These are phyloP conservation scores for Litoditis marina DNA, from an alignment of 2,888 invertebrate species.

Conservation along the genomic window DNA sequence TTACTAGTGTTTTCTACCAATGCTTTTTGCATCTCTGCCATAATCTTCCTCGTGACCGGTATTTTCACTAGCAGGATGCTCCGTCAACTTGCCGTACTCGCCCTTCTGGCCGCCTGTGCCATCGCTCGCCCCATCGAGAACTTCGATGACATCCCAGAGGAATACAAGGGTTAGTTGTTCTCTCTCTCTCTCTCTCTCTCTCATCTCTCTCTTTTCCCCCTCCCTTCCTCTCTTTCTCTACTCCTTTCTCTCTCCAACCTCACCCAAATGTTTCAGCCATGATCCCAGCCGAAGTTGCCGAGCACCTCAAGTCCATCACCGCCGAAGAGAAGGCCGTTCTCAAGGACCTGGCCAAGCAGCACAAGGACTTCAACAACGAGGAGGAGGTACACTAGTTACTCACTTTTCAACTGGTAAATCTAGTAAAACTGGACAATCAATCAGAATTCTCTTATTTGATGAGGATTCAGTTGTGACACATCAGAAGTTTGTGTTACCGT, in stretches of 20 bases:
- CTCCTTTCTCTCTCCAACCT: too few relatives aligned
- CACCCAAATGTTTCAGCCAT: slow-evolving; percentile 49
- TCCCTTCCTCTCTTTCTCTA: neutral
- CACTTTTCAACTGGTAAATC: too few relatives aligned
- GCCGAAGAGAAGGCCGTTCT: slow-evolving; percentile 52
- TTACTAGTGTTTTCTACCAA: too few relatives aligned
- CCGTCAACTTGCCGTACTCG: slow-evolving; percentile 35
- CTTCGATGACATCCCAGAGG: slow-evolving; percentile 52
- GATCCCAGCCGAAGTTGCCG: slow-evolving; percentile 56
- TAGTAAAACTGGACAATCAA: too few relatives aligned
- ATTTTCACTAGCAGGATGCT: too few relatives aligned
- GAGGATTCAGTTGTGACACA: too few relatives aligned
- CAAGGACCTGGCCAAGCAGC: slow-evolving; percentile 52
- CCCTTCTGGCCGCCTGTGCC: slow-evolving; percentile 32
- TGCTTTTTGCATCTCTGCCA: too few relatives aligned
- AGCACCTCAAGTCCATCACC: slow-evolving; percentile 55
- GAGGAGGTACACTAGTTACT: slow-evolving; percentile 31
- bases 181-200: neutral
- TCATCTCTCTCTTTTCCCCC: neutral
- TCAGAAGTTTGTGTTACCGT: too few relatives aligned
- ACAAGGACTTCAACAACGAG: slow-evolving; percentile 43
- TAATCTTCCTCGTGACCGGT: too few relatives aligned
- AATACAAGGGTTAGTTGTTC: slow-evolving; percentile 45
- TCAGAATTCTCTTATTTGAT: too few relatives aligned
- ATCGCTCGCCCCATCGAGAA: slow-evolving; percentile 43